phyloP scores from a whole-genome alignment of 2,888 invertebrate genomes.

The Himalopsyche tibetana region DNA sequence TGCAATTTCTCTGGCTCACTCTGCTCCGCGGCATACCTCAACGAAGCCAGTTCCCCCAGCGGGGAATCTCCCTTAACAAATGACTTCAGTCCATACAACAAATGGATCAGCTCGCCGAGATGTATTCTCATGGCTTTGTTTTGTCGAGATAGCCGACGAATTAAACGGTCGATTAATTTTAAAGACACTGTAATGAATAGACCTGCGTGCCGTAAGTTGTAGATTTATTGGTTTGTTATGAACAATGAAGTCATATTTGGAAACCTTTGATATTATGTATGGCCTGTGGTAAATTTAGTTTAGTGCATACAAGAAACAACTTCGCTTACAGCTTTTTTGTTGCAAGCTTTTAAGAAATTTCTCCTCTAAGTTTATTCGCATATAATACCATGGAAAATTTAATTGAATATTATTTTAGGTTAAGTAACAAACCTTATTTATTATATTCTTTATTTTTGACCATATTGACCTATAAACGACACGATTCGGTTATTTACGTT shows the following conservation, averaged over 20 bases:
- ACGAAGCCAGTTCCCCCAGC: slow-evolving; percentile 32
- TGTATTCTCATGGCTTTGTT: slow-evolving; percentile 14
- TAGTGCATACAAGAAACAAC: background rate
- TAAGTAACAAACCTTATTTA: too few species aligned
- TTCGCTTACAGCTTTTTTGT: background rate
- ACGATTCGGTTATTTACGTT: too few species aligned
- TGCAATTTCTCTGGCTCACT: slow-evolving; percentile 7
- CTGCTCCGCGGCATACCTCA: slow-evolving; percentile 29
- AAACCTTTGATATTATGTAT: slow-evolving; percentile 1
- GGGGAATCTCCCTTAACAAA: slow-evolving; percentile 31
- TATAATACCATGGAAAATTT: too few species aligned
- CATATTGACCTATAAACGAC: too few species aligned
- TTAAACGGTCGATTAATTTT: slow-evolving; percentile 35
- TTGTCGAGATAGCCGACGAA: slow-evolving; percentile 24
- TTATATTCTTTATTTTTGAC: too few species aligned
- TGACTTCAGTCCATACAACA: slow-evolving; percentile 14
- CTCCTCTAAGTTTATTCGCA: too few species aligned
- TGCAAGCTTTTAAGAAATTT: too few species aligned
- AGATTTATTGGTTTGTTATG: slow-evolving; percentile 32
- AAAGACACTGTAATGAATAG: slow-evolving; percentile 35
- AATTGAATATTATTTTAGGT: too few species aligned
- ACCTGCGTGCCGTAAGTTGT: slow-evolving; percentile 28
- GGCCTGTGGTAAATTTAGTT: background rate
- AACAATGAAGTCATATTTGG: slow-evolving; percentile 35
- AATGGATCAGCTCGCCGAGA: slow-evolving; percentile 29